phyloP scores from a whole-genome alignment of 2,113 vertebrate species.

The Nettapus auritus region DNA sequence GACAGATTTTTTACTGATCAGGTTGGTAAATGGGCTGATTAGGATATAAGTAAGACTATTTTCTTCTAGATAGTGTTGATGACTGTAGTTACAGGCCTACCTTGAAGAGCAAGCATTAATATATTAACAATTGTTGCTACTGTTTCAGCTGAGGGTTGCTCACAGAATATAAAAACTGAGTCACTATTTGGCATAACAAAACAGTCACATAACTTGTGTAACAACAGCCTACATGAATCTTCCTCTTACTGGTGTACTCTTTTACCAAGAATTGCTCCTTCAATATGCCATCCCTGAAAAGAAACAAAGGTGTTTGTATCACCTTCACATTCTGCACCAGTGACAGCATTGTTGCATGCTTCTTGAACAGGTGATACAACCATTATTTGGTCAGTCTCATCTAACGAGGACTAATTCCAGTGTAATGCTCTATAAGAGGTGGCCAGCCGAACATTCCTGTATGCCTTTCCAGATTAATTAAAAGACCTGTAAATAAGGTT shows the following conservation, averaged over 20 bases:
- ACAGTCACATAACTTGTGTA: neutral
- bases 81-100: neutral
- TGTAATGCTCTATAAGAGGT: neutral
- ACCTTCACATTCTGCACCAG: neutral
- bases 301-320: neutral
- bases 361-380: neutral
- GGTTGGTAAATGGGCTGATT: neutral
- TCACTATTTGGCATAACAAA: neutral
- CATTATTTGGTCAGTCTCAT: neutral
- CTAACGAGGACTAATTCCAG: neutral
- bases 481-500: neutral
- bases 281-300: neutral
- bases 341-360: neutral
- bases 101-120: neutral
- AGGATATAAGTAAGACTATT: neutral
- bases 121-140: neutral
- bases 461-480: neutral
- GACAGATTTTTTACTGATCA: neutral
- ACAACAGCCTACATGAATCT: neutral
- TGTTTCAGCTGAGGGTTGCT: neutral
- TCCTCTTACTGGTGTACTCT: neutral
- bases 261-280: neutral
- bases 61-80: neutral
- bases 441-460: neutral
- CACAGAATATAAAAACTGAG: neutral